Evolutionary conservation across 2,113 vertebrate species (phyloP), one percentile per base, ranked within the genome.

Genomic region (Hypomesus transpacificus): DNA sequence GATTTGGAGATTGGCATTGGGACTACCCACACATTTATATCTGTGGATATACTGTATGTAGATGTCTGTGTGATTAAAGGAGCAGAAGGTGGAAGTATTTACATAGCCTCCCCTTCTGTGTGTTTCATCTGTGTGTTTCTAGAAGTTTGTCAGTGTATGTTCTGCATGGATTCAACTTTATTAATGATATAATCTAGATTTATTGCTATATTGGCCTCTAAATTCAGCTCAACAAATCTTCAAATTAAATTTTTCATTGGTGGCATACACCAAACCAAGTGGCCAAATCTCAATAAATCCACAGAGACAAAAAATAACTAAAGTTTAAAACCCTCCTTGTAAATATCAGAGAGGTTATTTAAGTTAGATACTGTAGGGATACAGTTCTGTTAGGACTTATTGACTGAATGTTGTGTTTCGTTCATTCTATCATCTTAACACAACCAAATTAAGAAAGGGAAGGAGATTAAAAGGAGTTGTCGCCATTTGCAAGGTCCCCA

Each of bases 251-350:
- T 86, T 83, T 74, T 77, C 80, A 82, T 70, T 53, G 61, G 14
- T 24, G 71, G 75, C 74, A 76, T 73, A 83, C 76, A 46, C 39
- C 73, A 79, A 69, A 79, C 72, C 78, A 59, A 80, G 75, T 70
- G 68, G 62, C 28, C 82, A 52, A 80, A 70, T 78, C 74, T 84
- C 79, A 66, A 89, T 90, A 88, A 90, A 88, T 90, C 80, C 68
- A 26, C 16, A 2, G 17, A 2, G 17, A 63, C 66, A 50, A 73
- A 77, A 81, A 80, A 76, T 74, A 83, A 86, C 79, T 75, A 80
- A 73, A 74, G 76, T 69, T 82, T 53, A 70, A 77, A 83, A 76
- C 85, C 68, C 34, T n/a, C 69, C 78, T 77, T 78, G 85, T 91
- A 89, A 88, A 90, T 88, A 83, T 84, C 75, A 5, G 39, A 28